A percentile compares a stretch with the other conserved stretches of the same genome.
phyloP scores from a whole-genome alignment of 2,113 vertebrate genomes.

The Alectura lathami region DNA sequence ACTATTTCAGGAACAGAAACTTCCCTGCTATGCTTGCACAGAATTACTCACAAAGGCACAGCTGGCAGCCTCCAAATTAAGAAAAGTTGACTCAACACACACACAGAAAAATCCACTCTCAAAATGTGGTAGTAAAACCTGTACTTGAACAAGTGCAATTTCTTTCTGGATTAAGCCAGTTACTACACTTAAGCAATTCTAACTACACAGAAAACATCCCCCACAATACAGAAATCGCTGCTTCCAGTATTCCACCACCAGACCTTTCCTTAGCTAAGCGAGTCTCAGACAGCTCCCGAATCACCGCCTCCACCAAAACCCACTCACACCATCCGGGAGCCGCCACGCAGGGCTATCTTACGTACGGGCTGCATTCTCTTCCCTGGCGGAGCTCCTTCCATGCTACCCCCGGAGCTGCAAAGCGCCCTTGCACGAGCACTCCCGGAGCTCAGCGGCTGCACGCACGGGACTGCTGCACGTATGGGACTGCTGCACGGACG shows the following conservation, averaged over 20 bases:
- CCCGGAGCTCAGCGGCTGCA: background rate
- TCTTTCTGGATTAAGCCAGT: background rate
- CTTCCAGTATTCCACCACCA: background rate
- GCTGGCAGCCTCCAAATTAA: background rate
- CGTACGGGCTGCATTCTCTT: slow-evolving; percentile 77
- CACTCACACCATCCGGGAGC: background rate
- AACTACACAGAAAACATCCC: background rate
- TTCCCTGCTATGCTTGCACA: background rate
- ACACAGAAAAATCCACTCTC: background rate
- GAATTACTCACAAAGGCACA: background rate
- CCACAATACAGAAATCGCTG: background rate
- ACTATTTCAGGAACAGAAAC: background rate
- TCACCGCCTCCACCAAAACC: background rate
- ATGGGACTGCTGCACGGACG: background rate
- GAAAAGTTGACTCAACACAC: background rate
- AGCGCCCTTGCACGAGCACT: slow-evolving; percentile 36
- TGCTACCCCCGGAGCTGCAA: background rate
- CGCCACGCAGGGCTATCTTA: slow-evolving; percentile 32
- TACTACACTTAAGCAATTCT: background rate
- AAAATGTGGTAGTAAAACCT: background rate
- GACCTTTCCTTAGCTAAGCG: background rate
- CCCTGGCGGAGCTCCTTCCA: slow-evolving; percentile 74
- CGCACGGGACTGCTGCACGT: background rate
- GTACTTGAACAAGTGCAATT: background rate
- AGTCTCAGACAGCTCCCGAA: slow-evolving; percentile 10